Conservation (phyloP, 2,888 invertebrate species). For the Campaea margaritaria region DNA sequence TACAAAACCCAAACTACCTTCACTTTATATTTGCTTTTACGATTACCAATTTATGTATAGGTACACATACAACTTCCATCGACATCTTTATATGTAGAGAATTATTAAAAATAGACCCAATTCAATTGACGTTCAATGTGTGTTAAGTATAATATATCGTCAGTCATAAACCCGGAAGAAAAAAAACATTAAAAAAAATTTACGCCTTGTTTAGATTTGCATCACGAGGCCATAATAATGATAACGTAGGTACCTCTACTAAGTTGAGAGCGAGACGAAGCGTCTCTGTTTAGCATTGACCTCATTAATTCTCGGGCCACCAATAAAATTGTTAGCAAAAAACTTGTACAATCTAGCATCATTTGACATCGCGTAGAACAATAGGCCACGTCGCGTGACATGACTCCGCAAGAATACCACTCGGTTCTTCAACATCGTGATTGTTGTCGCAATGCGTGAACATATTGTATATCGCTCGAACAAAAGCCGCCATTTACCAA, state of each 20-base stretch:
- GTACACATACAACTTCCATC: neutral
- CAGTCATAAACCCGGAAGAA: constrained; percentile 8
- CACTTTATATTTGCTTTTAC: too few species aligned
- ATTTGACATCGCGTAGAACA: constrained; percentile 65
- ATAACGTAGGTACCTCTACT: too few species aligned
- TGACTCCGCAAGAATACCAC: constrained; percentile 30
- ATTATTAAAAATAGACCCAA: constrained; percentile 1
- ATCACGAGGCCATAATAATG: neutral
- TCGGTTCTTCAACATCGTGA: constrained; percentile 11
- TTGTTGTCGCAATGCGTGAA: constrained; percentile 24
- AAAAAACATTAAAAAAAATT: constrained; percentile 13
- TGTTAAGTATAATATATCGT: constrained; percentile 8
- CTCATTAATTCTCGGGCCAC: constrained; percentile 55
- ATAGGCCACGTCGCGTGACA: constrained; percentile 58
- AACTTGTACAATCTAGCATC: constrained; percentile 45
- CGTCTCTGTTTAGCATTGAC: constrained; percentile 36
- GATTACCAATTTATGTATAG: too few species aligned
- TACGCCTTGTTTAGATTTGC: constrained; percentile 32
- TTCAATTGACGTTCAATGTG: constrained; percentile 10
- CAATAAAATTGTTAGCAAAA: constrained; percentile 52
- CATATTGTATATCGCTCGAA: constrained; percentile 18
- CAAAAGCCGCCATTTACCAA: constrained; percentile 22
- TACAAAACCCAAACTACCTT: too few species aligned
- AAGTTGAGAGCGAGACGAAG: constrained; percentile 2
- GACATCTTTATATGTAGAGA: neutral